Conservation (phyloP, 2,113 vertebrate genomes). For the Sturnus vulgaris region DNA sequence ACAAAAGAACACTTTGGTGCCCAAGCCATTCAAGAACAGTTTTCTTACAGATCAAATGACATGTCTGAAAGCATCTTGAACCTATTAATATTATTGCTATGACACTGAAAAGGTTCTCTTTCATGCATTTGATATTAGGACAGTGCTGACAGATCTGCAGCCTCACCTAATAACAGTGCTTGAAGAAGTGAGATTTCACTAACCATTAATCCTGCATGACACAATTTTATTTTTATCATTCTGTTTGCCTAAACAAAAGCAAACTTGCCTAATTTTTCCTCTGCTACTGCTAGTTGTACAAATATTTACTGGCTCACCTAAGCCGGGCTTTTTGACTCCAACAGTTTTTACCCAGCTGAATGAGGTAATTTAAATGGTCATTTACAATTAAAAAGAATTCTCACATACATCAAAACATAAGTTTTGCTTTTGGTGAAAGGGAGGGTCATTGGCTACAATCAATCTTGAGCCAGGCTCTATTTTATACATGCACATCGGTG, state of each 20-base stretch:
- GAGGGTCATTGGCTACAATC: neutral
- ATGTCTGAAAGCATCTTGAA: neutral
- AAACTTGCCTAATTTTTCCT: slow-evolving; percentile 50
- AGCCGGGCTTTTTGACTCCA: neutral
- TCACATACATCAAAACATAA: neutral
- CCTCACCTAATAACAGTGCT: neutral
- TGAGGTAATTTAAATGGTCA: neutral
- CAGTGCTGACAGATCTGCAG: neutral
- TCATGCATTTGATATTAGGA: neutral
- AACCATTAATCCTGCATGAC: neutral
- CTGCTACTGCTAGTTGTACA: slow-evolving; percentile 21
- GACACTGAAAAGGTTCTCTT: neutral
- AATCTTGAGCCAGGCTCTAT: neutral
- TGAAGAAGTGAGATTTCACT: slow-evolving; percentile 5
- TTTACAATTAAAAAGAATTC: neutral
- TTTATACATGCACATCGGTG: neutral
- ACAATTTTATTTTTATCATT: slow-evolving; percentile 49
- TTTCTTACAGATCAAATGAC: neutral
- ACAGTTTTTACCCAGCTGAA: neutral
- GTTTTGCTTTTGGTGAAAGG: neutral
- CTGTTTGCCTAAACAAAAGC: slow-evolving; percentile 59
- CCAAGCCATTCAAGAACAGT: neutral
- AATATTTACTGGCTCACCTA: slow-evolving; percentile 54
- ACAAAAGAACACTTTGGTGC: neutral
- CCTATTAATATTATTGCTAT: neutral